A percentile compares a stretch with the other conserved stretches of the same genome.
Evolutionary conservation across 2,888 invertebrate species (phyloP).

Genomic region (Oasisia sp.): DNA sequence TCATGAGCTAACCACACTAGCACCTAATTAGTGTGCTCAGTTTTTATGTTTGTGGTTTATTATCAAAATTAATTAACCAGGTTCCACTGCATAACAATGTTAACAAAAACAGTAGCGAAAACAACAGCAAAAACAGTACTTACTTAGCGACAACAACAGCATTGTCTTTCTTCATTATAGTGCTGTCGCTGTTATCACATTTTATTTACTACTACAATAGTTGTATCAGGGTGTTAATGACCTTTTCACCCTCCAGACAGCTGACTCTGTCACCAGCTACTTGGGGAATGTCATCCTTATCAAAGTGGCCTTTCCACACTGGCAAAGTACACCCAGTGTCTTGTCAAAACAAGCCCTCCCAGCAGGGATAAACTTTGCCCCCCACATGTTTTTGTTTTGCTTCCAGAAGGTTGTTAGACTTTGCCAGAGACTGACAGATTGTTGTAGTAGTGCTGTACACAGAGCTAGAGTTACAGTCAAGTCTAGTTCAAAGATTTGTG

Average conservation of each 20-base stretch:
- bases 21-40: no score
- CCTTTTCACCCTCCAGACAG: background rate
- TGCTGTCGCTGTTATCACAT: background rate
- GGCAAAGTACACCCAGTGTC: background rate
- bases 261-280: background rate
- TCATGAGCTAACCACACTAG: no score
- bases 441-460: background rate
- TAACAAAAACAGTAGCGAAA: background rate
- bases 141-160: background rate
- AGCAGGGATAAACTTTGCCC: background rate
- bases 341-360: background rate
- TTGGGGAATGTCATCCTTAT: background rate
- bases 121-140: background rate
- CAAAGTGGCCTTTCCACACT: background rate
- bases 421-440: background rate
- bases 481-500: background rate
- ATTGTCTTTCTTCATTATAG: background rate
- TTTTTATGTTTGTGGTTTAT: no score
- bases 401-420: background rate
- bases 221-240: background rate
- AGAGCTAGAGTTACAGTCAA: background rate
- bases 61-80: no score
- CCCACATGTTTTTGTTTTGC: constrained; percentile 8
- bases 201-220: constrained; percentile 1
- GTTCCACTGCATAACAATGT: no score